Evolutionary conservation across 2,113 vertebrate species (phyloP).

Genomic region (Mionectes macconnelli): DNA sequence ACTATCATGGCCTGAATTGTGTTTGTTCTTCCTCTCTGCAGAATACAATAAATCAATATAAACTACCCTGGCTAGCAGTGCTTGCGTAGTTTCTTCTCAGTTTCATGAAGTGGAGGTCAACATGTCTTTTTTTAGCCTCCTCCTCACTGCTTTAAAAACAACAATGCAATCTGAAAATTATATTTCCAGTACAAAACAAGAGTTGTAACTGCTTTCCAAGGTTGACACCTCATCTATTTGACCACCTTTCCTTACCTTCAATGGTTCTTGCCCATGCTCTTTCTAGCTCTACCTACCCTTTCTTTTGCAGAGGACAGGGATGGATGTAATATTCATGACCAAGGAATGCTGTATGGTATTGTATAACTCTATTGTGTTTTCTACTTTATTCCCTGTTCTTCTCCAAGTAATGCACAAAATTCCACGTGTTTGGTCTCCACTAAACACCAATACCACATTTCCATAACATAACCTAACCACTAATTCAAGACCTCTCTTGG

Average conservation of each 20-base stretch:
- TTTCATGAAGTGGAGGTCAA: neutral
- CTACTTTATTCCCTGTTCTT: neutral
- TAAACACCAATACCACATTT: neutral
- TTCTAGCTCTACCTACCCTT: neutral
- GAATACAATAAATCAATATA: neutral
- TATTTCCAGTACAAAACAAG: neutral
- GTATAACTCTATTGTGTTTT: neutral
- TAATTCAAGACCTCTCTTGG: neutral
- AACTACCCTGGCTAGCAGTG: neutral
- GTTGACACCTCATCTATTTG: neutral
- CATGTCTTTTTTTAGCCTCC: neutral
- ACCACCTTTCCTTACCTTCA: neutral
- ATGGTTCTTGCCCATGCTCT: rapidly evolving
- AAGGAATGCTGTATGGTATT: neutral
- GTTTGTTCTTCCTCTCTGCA: neutral
- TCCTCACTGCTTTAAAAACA: neutral
- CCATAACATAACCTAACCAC: neutral
- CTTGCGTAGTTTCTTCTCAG: neutral
- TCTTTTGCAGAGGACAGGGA: neutral
- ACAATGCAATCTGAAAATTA: neutral
- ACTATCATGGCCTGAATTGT: neutral
- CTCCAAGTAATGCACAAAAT: neutral
- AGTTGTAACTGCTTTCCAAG: neutral
- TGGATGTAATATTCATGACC: neutral
- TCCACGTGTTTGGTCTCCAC: neutral